Evolutionary conservation across 2,888 invertebrate species (phyloP), one percentile per base, ranked within the genome.

Genomic region (Laothoe populi): DNA sequence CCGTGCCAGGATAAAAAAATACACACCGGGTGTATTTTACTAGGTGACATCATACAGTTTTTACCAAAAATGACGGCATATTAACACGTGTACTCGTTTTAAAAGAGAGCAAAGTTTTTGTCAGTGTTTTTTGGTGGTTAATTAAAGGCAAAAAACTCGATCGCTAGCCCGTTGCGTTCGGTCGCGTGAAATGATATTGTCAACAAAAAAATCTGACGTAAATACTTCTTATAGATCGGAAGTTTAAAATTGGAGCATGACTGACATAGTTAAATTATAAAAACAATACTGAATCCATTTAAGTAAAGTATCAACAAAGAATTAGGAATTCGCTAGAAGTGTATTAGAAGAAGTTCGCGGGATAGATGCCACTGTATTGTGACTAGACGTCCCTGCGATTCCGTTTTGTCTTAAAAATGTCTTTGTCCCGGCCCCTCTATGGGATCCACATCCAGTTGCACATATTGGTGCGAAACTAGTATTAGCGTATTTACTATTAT

Each of bases 41-140:
- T 70, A 67, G 80, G 79, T 87, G 86, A 87, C 82, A 87, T 87
- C 87, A 87, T 70, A 75, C 75, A 79, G 82, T 86, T 86, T 84
- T 86, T 84, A 71, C 76, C 73, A 70, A 72, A 79, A 79, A 84
- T 84, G 85, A 84, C 86, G 83, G 68, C 82, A 84, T 81, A 83
- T 79, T 74, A 81, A 75, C 86, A 86, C 84, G 86, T 85, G 85
- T 78, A 76, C 72, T 70, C 68, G 78, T 81, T 84, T 77, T 81
- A 83, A 87, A 86, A 81, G 86, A 85, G 87, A 86, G 85, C 86
- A 81, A 69, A 63, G 59, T 78, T 79, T 78, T 79, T 78, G 70
- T 57, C 8, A 19, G 46, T 5, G 64, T 77, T 81, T 81, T 81
- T 79, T 70, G 46, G 60, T 26, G 24, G 57, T 71, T 77, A 74